These are phyloP conservation scores for Caenorhabditis inopinata DNA, from an alignment of 1,140 invertebrate genomes.

Conservation along the genomic window DNA sequence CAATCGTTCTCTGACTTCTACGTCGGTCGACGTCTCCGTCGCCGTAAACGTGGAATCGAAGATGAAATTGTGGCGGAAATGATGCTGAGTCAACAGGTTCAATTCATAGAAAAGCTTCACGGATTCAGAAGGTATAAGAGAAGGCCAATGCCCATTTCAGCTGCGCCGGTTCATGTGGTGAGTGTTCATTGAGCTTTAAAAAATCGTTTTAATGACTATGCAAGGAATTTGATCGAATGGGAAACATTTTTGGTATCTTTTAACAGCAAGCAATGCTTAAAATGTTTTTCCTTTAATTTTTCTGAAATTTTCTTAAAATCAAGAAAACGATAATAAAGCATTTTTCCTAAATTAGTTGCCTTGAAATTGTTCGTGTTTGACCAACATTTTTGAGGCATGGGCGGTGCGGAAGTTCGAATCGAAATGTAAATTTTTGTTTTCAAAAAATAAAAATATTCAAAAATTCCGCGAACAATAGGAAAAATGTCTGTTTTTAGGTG, in stretches of 20 bases:
- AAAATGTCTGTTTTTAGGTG: no score
- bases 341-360: no score
- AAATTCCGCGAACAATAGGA: no score
- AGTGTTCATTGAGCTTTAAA: no score
- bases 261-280: not conserved
- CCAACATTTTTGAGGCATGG: no score
- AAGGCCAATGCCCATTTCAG: not conserved
- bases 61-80: constrained; percentile 20
- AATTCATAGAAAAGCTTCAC: not conserved
- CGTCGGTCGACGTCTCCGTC: not conserved
- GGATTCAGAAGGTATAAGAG: not conserved
- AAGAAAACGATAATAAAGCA: no score
- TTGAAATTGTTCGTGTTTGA: no score
- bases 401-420: no score
- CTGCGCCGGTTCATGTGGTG: not conserved
- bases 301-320: not conserved
- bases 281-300: not conserved
- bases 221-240: not conserved
- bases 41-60: not conserved
- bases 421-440: no score
- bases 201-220: no score
- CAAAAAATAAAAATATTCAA: no score
- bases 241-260: not conserved
- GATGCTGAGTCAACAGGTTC: not conserved
- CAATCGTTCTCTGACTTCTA: not conserved